Conservation (phyloP, 2,113 vertebrate genomes). For the Dascyllus trimaculatus region DNA sequence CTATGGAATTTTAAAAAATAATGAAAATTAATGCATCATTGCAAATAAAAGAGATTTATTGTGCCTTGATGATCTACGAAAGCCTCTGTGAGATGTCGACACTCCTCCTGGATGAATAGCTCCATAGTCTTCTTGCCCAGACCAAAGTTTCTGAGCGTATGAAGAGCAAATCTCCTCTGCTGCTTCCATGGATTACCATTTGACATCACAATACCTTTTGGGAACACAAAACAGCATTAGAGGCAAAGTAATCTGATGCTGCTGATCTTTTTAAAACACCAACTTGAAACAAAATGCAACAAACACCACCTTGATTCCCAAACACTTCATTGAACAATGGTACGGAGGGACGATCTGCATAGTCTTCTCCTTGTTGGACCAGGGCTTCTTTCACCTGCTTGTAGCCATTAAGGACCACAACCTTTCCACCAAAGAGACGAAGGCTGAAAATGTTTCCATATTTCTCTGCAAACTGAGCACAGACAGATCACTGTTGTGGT, state of each 20-base stretch:
- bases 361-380: slow-evolving; percentile 78
- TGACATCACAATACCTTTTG: slow-evolving; percentile 76
- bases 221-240: slow-evolving; percentile 1
- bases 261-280: background rate
- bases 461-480: slow-evolving; percentile 74
- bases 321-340: slow-evolving; percentile 33
- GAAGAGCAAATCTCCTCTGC: slow-evolving; percentile 85
- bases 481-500: background rate
- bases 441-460: slow-evolving; percentile 80
- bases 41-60: background rate
- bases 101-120: slow-evolving; percentile 86
- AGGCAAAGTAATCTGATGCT: background rate
- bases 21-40: background rate
- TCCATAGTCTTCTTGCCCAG: slow-evolving; percentile 84
- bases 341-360: slow-evolving; percentile 54
- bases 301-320: slow-evolving; percentile 66
- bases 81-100: slow-evolving; percentile 69
- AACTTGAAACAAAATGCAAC: background rate
- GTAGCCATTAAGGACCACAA: slow-evolving; percentile 76
- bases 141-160: slow-evolving; percentile 87
- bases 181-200: slow-evolving; percentile 82
- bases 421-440: background rate
- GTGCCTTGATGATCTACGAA: slow-evolving; percentile 83
- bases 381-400: slow-evolving; percentile 84
- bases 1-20: too few species aligned